Evolutionary conservation across 1,140 invertebrate genomes (phyloP), one percentile per base, ranked within the genome.

Genomic region (Drepana arcuata): DNA sequence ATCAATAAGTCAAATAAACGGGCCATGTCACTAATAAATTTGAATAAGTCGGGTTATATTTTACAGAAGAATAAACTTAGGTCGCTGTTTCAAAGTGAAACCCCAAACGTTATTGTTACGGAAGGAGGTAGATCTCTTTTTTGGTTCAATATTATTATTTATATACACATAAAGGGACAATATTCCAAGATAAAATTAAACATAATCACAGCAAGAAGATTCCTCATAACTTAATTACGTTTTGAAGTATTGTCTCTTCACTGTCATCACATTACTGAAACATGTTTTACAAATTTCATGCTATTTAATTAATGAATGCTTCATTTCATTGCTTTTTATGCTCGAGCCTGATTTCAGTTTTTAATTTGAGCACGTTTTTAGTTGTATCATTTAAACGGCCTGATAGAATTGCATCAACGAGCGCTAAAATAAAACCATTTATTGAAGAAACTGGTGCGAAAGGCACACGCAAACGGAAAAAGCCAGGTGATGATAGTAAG

Each of bases 401-500:
- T 41, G 70, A 70, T 52, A 67, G 53, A 65, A 67, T 73, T 27
- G 54, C 51, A 14, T 28, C 45, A 7, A 27, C 48, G 21, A 73
- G 67, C 41, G 57, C 44, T 29, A 63, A 43, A 52, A 45, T 66
- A 35, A 49, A 61, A 37, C 48, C 63, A 14, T 56, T 59, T 15
- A 56, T 16, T 25, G 45, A 63, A 42, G 57, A 79, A 31, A 47
- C 48, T 7, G 51, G 52, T n/a, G 43, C 60, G 12, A 74, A 57
- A 48, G 46, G 47, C 13, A 74, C 88, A 25, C 87, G 91, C 74
- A 93, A 92, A 84, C 83, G 90, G 65, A 93, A 93, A 83, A 92
- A 91, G 63, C 90, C 91, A 7, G 90, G 89, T 31, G 83, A n/a
- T n/a, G n/a, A 87, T 72, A 88, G 91, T 92, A 86, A 85, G 86